A percentile compares a stretch with the other conserved stretches of the same genome.
Conservation (phyloP, 1,140 invertebrate genomes). For the Radopholus similis region DNA sequence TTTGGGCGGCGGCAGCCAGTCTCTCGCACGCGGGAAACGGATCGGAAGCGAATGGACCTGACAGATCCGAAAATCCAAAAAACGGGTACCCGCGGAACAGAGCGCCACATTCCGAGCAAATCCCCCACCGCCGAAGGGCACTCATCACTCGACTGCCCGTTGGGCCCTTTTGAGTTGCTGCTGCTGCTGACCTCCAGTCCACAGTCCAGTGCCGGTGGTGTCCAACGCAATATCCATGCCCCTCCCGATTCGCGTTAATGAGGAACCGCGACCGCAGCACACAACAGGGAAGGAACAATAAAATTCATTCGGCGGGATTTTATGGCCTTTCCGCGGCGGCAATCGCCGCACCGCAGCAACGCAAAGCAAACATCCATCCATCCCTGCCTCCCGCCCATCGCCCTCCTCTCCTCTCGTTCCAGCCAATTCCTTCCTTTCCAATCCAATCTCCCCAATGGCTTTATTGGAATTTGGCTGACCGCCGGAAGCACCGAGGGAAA, state of each 20-base stretch:
- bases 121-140: too few species aligned
- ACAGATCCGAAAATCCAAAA: neutral
- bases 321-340: neutral
- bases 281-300: neutral
- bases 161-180: too few species aligned
- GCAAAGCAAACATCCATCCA: neutral
- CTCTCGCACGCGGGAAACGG: neutral
- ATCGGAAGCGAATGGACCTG: neutral
- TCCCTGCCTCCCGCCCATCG: neutral
- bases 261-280: neutral
- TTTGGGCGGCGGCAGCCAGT: neutral
- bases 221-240: neutral
- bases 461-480: constrained; percentile 4
- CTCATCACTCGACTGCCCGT: too few species aligned
- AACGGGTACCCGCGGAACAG: neutral
- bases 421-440: neutral
- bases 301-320: too few species aligned
- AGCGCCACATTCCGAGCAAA: too few species aligned
- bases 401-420: neutral
- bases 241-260: neutral
- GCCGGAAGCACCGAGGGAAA: neutral
- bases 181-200: neutral
- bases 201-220: neutral
- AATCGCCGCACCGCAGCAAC: neutral
- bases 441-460: neutral